Conservation (phyloP, 2,888 invertebrate species). For the Hirtodrosophila cameraria region DNA sequence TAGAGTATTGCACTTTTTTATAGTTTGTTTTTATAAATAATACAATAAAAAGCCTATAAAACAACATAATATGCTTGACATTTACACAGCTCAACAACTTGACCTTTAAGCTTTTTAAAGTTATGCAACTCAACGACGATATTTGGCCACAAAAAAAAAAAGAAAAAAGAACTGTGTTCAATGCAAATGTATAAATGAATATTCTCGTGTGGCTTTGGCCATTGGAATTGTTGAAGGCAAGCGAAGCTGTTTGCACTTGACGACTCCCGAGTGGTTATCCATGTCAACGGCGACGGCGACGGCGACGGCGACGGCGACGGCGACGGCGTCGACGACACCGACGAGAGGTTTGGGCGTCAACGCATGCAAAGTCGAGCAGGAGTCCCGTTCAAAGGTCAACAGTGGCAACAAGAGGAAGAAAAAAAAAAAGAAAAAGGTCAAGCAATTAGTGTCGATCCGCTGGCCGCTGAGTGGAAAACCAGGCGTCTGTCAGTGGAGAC, state of each 20-base stretch:
- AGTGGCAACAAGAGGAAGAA: slow-evolving; percentile 4
- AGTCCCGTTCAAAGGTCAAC: slow-evolving; percentile 69
- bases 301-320: slow-evolving; percentile 33
- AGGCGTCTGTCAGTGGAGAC: slow-evolving; percentile 43
- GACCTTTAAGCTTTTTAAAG: too few species aligned
- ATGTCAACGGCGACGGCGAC: slow-evolving; percentile 62
- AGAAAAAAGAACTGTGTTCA: too few species aligned
- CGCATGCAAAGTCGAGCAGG: slow-evolving; percentile 64
- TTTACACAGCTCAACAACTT: slow-evolving; percentile 2
- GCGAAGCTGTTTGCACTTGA: slow-evolving; percentile 62
- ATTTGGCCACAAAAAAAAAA: neutral
- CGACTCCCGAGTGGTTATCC: slow-evolving; percentile 77
- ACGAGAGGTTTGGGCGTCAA: slow-evolving; percentile 35
- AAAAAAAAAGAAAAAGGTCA: slow-evolving; percentile 58
- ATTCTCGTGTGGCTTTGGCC: slow-evolving; percentile 23
- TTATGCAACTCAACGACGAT: too few species aligned
- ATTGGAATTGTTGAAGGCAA: slow-evolving; percentile 31
- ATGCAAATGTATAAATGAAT: slow-evolving; percentile 27
- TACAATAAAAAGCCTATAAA: too few species aligned
- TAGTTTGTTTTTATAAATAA: too few species aligned
- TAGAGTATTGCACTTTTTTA: too few species aligned
- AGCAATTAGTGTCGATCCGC: slow-evolving; percentile 74
- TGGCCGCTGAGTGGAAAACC: slow-evolving; percentile 44
- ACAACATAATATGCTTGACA: too few species aligned
- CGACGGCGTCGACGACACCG: neutral